phyloP scores from a whole-genome alignment of 1,140 invertebrate genomes.

The Drosophila elegans region DNA sequence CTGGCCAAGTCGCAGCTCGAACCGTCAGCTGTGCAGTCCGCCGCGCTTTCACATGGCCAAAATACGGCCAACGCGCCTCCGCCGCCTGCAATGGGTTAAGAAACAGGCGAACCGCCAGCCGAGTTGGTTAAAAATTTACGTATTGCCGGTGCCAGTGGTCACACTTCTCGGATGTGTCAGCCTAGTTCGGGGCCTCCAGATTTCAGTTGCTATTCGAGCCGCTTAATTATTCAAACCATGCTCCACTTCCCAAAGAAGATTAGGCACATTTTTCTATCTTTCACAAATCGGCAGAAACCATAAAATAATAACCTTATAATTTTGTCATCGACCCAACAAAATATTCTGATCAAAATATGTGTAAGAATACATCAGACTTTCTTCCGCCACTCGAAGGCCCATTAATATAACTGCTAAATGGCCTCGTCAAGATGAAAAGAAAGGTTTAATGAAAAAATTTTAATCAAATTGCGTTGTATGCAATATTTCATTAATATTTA shows the following conservation, averaged over 20 bases:
- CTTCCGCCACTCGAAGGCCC: too few relatives aligned
- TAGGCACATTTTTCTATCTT: not conserved
- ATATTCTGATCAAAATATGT: too few relatives aligned
- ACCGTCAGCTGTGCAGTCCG: conserved; percentile 75
- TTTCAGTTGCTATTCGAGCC: not conserved
- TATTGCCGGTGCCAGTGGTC: conserved; percentile 1
- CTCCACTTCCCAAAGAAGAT: conserved; percentile 6
- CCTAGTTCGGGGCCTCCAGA: conserved; percentile 12
- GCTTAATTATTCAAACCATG: conserved; percentile 20
- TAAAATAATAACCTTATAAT: too few relatives aligned
- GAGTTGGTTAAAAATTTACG: conserved; percentile 28
- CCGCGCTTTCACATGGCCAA: conserved; percentile 79
- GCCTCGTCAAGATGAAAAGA: too few relatives aligned
- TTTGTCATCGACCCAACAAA: too few relatives aligned
- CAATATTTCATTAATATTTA: too few relatives aligned
- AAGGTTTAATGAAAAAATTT: too few relatives aligned
- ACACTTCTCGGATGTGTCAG: conserved; percentile 23
- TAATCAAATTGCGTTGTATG: too few relatives aligned
- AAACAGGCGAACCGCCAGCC: not conserved
- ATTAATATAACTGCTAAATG: too few relatives aligned
- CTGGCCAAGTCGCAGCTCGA: conserved; percentile 60
- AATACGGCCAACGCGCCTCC: conserved; percentile 64
- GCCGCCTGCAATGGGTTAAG: conserved; percentile 45
- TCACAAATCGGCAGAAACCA: too few relatives aligned
- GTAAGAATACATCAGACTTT: too few relatives aligned